These are phyloP conservation scores for Mohoua ochrocephala DNA, from an alignment of 2,113 vertebrate species.

Conservation along the genomic window DNA sequence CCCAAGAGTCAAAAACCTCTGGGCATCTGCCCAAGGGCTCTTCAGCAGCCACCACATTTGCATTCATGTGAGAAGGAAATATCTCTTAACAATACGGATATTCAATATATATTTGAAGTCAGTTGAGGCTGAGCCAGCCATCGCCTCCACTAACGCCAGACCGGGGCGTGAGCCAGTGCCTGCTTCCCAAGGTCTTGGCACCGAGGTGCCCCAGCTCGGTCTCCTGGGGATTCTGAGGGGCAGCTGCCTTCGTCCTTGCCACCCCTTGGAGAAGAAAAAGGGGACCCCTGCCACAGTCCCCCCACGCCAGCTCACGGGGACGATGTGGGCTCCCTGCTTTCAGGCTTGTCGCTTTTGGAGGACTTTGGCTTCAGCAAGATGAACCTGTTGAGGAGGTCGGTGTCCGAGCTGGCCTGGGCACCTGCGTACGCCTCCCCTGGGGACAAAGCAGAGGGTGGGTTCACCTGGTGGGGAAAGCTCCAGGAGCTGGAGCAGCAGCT, in stretches of 20 bases:
- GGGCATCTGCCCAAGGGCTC: background rate
- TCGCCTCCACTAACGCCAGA: background rate
- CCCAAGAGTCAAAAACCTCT: background rate
- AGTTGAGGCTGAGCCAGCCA: slow-evolving; percentile 39
- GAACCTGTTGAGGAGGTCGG: slow-evolving; percentile 74
- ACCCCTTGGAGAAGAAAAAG: background rate
- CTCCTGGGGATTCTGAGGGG: background rate
- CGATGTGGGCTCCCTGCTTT: slow-evolving; percentile 29
- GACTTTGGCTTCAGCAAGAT: slow-evolving; percentile 77
- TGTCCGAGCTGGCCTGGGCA: slow-evolving; percentile 73
- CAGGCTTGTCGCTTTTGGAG: slow-evolving; percentile 34
- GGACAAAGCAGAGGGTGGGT: background rate
- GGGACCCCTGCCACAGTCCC: background rate
- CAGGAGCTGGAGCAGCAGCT: rapidly evolving
- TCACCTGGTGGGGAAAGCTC: background rate
- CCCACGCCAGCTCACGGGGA: slow-evolving; percentile 36
- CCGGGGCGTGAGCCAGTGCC: background rate
- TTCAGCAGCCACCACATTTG: background rate
- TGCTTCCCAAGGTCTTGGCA: background rate
- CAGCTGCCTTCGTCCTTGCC: background rate
- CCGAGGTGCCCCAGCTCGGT: rapidly evolving
- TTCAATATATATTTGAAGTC: slow-evolving; percentile 70
- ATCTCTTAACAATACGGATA: slow-evolving; percentile 61
- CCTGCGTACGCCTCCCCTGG: slow-evolving; percentile 53
- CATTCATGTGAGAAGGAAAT: slow-evolving; percentile 19